Percentiles rank a stretch among this genome's conserved stretches.
Conservation (phyloP, 2,888 invertebrate genomes). For the Brassicogethes aeneus region DNA sequence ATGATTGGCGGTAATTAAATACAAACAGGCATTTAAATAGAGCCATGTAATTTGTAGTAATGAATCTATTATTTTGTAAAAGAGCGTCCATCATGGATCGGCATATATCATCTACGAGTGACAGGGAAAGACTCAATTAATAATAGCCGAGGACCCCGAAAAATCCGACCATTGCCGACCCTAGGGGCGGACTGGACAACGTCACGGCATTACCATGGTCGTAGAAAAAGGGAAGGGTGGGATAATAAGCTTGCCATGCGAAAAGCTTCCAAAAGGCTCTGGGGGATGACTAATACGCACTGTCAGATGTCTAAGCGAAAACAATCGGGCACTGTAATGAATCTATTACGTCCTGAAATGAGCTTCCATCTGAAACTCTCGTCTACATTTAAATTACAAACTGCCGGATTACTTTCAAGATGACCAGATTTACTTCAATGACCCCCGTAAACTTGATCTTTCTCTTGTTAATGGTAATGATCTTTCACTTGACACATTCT, state of each 20-base stretch:
- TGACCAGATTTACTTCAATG: too few relatives aligned
- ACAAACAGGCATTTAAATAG: too few relatives aligned
- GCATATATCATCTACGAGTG: conserved; percentile 20
- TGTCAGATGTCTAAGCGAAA: conserved; percentile 33
- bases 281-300: conserved; percentile 36
- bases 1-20: too few relatives aligned
- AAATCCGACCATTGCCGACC: conserved; percentile 19
- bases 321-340: conserved; percentile 37
- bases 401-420: neutral
- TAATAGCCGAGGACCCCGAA: conserved; percentile 23
- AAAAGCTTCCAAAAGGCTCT: neutral
- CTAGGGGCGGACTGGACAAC: conserved; percentile 27
- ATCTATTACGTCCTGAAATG: conserved; percentile 36
- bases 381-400: neutral
- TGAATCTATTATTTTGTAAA: conserved; percentile 24
- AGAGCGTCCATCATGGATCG: conserved; percentile 15
- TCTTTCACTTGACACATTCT: too few relatives aligned
- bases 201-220: conserved; percentile 27
- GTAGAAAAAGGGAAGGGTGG: conserved; percentile 8
- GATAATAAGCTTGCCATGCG: conserved; percentile 8
- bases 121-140: conserved; percentile 28
- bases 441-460: too few relatives aligned
- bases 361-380: conserved; percentile 16
- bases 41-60: too few relatives aligned
- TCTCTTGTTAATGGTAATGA: too few relatives aligned